phyloP scores from a whole-genome alignment of 2,113 vertebrate species.

The Centrocercus urophasianus region DNA sequence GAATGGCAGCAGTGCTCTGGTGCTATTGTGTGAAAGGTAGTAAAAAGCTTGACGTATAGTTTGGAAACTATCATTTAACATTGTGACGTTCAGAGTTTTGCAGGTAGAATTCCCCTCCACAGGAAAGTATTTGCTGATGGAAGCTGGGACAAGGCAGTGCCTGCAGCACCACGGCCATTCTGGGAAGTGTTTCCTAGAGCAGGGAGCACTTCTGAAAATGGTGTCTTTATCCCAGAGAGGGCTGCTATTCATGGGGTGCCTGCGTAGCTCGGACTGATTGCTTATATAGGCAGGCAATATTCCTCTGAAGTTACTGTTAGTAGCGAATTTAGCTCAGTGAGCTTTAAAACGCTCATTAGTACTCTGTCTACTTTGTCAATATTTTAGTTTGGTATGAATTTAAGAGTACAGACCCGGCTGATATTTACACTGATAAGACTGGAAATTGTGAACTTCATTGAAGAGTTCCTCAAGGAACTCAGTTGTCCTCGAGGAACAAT shows the following conservation, averaged over 20 bases:
- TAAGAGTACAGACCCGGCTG: background rate
- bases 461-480: background rate
- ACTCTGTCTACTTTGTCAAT: background rate
- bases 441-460: background rate
- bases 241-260: background rate
- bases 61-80: constrained; percentile 3
- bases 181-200: background rate
- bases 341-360: background rate
- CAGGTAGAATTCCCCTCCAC: background rate
- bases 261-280: background rate
- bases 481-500: background rate
- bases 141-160: background rate
- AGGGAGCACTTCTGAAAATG: constrained; percentile 1
- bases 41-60: background rate
- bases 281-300: background rate
- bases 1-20: constrained; percentile 16
- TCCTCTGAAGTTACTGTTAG: background rate
- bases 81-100: background rate
- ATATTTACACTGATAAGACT: background rate
- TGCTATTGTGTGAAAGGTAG: constrained; percentile 12
- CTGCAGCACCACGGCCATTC: background rate
- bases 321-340: background rate
- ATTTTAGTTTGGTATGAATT: background rate
- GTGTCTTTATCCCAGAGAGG: background rate
- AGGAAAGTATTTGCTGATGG: background rate